Base-by-base conservation (phyloP, 1,140 invertebrate species). In the Riptortus pedestris region DNA sequence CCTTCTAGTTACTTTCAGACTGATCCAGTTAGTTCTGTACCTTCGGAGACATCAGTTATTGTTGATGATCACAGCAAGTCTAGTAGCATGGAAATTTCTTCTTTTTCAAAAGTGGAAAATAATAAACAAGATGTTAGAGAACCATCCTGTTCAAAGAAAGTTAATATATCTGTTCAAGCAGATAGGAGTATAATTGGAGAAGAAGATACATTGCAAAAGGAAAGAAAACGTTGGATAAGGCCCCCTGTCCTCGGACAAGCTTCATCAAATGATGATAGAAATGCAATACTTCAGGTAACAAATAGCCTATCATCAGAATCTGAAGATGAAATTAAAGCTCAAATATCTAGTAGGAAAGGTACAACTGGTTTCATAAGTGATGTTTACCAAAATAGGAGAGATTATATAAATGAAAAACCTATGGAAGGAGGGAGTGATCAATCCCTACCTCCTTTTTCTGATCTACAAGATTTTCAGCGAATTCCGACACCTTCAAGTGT, bases 171-270 rank as follows among this genome's bases (percentile, higher is more conserved):
- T 22, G 29, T 45, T 2, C 62, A 63, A 33, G n/a, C 48, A 14
- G 52, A 33, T 1, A 33, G 51, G 26, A 63, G 31, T 24, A 31
- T 63, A 26, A 22, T 58, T 26, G 51, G 33, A 18, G 28, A 33
- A 26, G 62, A 63, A 43, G 62, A 57, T 27, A 62, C n/a, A 4
- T 45, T 47, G 11, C 51, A 48, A 11, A 63, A 57, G 18, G 31
- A 58, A 27, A 63, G 27, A 27, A 57, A 63, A 24, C 24, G 45
- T 27, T 62, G 48, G 43, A 29, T 64, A n/a, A 60, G 65, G 24
- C 65, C 65, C 26, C 65, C 65, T 26, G 43, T 66, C 14, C 62
- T 64, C 16, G 65, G 65, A 18, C 65, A 66, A 31, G 65, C 65
- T n/a, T 58, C 65, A 4, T 22, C n/a, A 31, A 20, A 31, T n/a